Base-by-base conservation (phyloP, 1,140 invertebrate species). In the Megalopta genalis region DNA sequence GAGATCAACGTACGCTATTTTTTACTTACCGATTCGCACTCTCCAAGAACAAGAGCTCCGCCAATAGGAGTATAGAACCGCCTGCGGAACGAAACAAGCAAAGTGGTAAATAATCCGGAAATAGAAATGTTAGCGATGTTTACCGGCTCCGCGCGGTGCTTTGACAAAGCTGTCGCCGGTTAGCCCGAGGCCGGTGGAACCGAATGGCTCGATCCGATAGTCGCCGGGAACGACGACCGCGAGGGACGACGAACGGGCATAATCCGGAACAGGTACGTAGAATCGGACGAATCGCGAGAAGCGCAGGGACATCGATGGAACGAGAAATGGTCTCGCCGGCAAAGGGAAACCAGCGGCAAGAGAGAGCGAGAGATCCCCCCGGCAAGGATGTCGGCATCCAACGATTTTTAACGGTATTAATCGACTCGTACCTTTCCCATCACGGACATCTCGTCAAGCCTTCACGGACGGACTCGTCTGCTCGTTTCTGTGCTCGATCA, bases 21-120 rank as follows among this genome's bases (percentile, higher is more conserved):
- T 72, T 59, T 49, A 89, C 88, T 94, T 91, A 96, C 95, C 97
- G 88, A 98, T 98, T 91, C 97, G 93, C 23, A 98, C 97, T 86
- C 97, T 95, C 97, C 97, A 98, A 0, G 97, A 97, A 90, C 97
- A 97, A 67, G 97, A 98, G 93, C 97, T 98, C 90, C 97, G 95
- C 96, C 97, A 98, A 93, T 98, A 98, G 60, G 97, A 97, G 91
- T 98, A 98, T 54, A 98, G 93, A 91, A 98, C 94, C 88, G 97
- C 96, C 97, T 98, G 91, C 64, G 85, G n/a, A 77, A 82, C 23
- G 76, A 81, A 74, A 82, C 32, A 14, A 81, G 46, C n/a, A n/a
- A 62, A 65, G 10, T 25, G 18, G 37, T 77, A 14, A 67, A 75
- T 75, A 23, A 63, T 49, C 39, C 2, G 12, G 16, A 1, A 27